Percentiles rank a stretch among this genome's conserved stretches.
phyloP scores from a whole-genome alignment of 2,113 vertebrate species.

The Rhinoderma darwinii region DNA sequence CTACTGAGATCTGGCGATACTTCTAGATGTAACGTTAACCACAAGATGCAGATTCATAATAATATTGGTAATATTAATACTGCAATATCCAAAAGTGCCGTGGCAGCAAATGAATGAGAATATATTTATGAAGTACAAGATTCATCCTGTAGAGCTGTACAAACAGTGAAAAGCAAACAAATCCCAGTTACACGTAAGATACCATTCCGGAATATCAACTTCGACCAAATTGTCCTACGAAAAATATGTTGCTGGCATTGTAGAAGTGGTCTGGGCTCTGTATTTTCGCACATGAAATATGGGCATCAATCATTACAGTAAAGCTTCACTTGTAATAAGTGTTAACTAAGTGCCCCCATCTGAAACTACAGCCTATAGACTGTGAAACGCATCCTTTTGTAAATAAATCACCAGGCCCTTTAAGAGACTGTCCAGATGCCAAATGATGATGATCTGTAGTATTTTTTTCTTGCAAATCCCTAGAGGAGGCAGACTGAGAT shows the following conservation, averaged over 20 bases:
- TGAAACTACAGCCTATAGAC: too few species aligned
- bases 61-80: conserved; percentile 12
- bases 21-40: background rate
- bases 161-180: background rate
- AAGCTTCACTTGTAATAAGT: too few species aligned
- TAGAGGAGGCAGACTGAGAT: too few species aligned
- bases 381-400: too few species aligned
- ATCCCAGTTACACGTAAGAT: background rate
- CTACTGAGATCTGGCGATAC: background rate
- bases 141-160: background rate
- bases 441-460: too few species aligned
- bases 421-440: too few species aligned
- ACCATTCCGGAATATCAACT: background rate
- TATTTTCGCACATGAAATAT: background rate
- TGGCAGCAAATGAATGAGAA: background rate
- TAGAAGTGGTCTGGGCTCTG: background rate
- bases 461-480: too few species aligned
- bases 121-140: conserved; percentile 24
- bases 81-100: background rate
- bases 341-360: too few species aligned
- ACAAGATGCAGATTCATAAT: background rate
- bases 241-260: background rate
- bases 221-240: background rate
- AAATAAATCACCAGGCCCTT: too few species aligned
- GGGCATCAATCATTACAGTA: too few species aligned